Evolutionary conservation across 2,113 vertebrate species (phyloP).

Genomic region (Beaufortia kweichowensis): DNA sequence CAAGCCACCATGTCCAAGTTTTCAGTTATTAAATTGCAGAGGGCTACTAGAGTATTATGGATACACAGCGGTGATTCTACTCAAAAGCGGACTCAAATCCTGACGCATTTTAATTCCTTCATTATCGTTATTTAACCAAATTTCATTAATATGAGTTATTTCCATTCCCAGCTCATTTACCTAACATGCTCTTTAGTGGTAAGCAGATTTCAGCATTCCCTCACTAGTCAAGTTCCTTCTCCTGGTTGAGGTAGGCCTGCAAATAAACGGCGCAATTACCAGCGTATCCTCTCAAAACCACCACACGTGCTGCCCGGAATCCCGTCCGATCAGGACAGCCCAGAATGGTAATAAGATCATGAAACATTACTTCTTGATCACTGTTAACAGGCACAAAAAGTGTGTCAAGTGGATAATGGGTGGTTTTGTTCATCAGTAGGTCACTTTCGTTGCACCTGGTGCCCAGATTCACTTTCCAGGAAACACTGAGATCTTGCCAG

Average conservation of each 20-base stretch:
- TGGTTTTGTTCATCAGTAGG: constrained; percentile 5
- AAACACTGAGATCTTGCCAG: constrained; percentile 90
- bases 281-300: constrained; percentile 10
- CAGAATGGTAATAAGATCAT: constrained; percentile 28
- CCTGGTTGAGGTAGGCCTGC: constrained; percentile 23
- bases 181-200: constrained; percentile 4
- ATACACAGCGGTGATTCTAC: background rate
- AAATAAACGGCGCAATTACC: constrained; percentile 10
- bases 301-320: constrained; percentile 10
- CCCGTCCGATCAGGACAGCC: constrained; percentile 17
- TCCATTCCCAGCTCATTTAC: constrained; percentile 17
- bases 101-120: background rate
- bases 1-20: constrained; percentile 10
- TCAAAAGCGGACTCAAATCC: constrained; percentile 6
- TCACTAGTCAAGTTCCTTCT: constrained; percentile 30
- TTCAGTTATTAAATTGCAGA: too few relatives aligned
- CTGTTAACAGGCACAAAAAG: constrained; percentile 11
- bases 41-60: constrained; percentile 3
- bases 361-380: constrained; percentile 32
- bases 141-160: constrained; percentile 9
- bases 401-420: constrained; percentile 38
- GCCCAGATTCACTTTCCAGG: constrained; percentile 81
- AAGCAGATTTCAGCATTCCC: background rate
- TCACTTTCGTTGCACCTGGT: constrained; percentile 4
- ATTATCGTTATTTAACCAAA: background rate